Evolutionary conservation across 1,140 invertebrate species (phyloP), one percentile per base, ranked within the genome.

Genomic region (Ceratoteleas bidentatus): DNA sequence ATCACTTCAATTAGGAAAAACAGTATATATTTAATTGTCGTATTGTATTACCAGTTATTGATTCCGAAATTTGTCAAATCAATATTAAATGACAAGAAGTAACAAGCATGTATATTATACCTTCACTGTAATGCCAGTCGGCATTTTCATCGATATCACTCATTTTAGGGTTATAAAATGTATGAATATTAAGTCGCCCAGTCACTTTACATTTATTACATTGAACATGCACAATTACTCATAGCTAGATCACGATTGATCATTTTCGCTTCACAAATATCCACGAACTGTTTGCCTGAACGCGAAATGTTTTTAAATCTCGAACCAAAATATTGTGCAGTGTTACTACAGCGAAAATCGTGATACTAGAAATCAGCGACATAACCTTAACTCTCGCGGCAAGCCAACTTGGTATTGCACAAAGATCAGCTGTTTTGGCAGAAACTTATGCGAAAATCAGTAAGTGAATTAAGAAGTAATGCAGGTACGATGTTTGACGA

Each of bases 311-410:
- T 68, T 77, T 62, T 77, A 14, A 69, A 62, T 62, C 47, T 43
- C 10, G 10, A 69, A 64, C 13, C 74, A 77, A 77, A 77, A 77
- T 77, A 77, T 77, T 77, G 74, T 69, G 58, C 11, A 24, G n/a
- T 50, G 32, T 38, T 32, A 40, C 13, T 24, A 16, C 16, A 62
- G 53, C 32, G 32, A 11, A 62, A 56, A 45, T 53, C 40, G 7
- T 49, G n/a, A 9, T 45, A 32, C n/a, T 45, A 6, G 9, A 15
- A 40, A 7, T 16, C 2, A 61, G 2, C 11, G 45, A 45, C 54
- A 69, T 69, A 69, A 69, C 66, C 45, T 58, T 49, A 69, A 52
- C 14, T 53, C 8, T 24, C 7, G n/a, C 11, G 10, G 6, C 2
- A 64, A 65, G 53, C 6, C 3, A 45, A 43, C n/a, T 43, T 11